Conservation (phyloP, 2,113 vertebrate genomes). For the Peucedramus taeniatus region DNA sequence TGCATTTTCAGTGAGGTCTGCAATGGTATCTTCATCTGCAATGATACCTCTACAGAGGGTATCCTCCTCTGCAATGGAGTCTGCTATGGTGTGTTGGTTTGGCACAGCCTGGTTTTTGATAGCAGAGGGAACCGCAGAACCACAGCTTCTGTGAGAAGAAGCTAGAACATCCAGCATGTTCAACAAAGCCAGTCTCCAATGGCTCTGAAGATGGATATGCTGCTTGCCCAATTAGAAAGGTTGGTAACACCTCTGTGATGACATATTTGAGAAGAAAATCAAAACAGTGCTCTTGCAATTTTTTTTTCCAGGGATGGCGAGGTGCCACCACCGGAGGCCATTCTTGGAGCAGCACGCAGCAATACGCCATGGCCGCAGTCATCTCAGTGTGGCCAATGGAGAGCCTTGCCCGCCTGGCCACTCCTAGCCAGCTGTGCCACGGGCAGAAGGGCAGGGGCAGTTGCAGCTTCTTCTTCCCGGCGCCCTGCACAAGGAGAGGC, state of each 20-base stretch:
- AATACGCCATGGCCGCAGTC: too few species aligned
- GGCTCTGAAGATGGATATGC: not conserved
- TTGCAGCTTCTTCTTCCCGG: not conserved
- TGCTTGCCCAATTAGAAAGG: not conserved
- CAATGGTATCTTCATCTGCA: not conserved
- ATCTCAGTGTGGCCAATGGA: not conserved
- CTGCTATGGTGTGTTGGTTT: not conserved
- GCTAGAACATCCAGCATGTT: not conserved
- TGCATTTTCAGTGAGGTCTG: not conserved
- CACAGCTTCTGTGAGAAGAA: not conserved
- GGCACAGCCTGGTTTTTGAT: not conserved
- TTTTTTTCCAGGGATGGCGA: not conserved
- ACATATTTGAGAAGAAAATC: not conserved
- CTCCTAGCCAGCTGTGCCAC: not conserved
- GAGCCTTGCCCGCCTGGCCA: not conserved
- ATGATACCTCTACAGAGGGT: not conserved
- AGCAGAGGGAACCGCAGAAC: not conserved
- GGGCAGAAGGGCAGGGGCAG: not conserved
- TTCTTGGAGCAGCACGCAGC: accelerated
- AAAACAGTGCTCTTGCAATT: not conserved
- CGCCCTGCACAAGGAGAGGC: not conserved
- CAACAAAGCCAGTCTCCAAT: not conserved
- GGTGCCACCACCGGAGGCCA: not conserved
- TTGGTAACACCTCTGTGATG: not conserved
- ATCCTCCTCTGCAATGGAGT: not conserved